These are phyloP conservation scores for Hermetia illucens DNA, from an alignment of 1,140 invertebrate genomes.

Conservation along the genomic window DNA sequence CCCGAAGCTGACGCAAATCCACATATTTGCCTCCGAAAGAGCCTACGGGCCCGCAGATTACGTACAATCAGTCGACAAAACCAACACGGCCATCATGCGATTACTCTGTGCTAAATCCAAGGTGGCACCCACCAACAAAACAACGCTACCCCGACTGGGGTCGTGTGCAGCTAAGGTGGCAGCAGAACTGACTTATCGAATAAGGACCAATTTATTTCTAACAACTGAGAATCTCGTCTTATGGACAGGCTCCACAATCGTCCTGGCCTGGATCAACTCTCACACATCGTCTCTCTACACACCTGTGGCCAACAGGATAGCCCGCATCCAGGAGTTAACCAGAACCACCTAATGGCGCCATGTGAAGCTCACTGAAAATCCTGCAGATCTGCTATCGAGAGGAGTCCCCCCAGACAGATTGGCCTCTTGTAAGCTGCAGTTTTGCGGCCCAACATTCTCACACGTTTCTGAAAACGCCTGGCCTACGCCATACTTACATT, in stretches of 20 bases:
- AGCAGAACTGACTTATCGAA: neutral
- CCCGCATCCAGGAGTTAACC: constrained; percentile 10
- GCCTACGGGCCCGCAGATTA: neutral
- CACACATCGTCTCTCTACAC: constrained; percentile 5
- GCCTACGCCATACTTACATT: too few species aligned
- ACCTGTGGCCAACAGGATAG: constrained; percentile 9
- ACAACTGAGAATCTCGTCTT: too few species aligned
- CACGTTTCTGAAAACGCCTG: too few species aligned
- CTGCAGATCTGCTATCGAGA: constrained; percentile 18
- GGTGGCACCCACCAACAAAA: neutral
- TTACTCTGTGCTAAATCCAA: neutral
- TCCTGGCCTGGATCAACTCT: constrained; percentile 11
- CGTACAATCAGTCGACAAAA: neutral
- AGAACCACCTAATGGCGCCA: constrained; percentile 12
- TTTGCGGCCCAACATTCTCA: too few species aligned
- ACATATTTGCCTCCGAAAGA: neutral
- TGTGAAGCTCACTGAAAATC: constrained; percentile 17
- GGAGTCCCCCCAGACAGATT: too few species aligned
- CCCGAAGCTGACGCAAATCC: neutral
- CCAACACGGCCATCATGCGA: neutral
- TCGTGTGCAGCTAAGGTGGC: neutral
- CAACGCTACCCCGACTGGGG: neutral
- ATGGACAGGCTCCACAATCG: constrained; percentile 14
- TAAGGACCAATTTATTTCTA: too few species aligned
- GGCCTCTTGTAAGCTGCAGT: too few species aligned